Percentiles rank a stretch among this genome's conserved stretches.
phyloP scores from a whole-genome alignment of 2,888 invertebrate genomes.

The Nowickia ferox region DNA sequence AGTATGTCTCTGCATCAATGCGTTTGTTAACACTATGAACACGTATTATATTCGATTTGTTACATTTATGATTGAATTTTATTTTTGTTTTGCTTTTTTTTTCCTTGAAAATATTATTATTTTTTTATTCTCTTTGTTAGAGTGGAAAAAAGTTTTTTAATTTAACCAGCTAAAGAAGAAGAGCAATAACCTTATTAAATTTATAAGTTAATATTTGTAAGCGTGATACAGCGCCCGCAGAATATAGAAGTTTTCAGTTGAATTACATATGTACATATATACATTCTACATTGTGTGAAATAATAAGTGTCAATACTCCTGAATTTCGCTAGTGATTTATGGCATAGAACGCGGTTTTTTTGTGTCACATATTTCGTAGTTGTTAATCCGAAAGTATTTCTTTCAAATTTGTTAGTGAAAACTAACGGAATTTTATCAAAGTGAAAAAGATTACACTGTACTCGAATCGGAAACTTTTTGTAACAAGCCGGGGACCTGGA shows the following conservation, averaged over 20 bases:
- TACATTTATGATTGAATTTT: conserved; percentile 66
- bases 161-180: conserved; percentile 48
- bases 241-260: not conserved
- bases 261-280: too few relatives aligned
- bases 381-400: too few relatives aligned
- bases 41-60: conserved; percentile 71
- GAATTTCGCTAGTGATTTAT: too few relatives aligned
- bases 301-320: too few relatives aligned
- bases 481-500: rapidly evolving
- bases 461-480: too few relatives aligned
- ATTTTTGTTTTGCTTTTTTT: conserved; percentile 56
- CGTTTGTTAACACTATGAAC: conserved; percentile 20
- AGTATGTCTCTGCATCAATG: not conserved
- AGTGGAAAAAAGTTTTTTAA: conserved; percentile 67
- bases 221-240: not conserved
- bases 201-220: conserved; percentile 36
- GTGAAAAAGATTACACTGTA: too few relatives aligned
- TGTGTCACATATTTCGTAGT: too few relatives aligned
- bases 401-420: too few relatives aligned
- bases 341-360: too few relatives aligned
- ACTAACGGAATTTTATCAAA: too few relatives aligned
- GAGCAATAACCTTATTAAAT: conserved; percentile 3
- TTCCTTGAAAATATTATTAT: conserved; percentile 29
- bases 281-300: too few relatives aligned
- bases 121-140: conserved; percentile 21